phyloP scores from a whole-genome alignment of 2,113 vertebrate genomes.

The Xiphias gladius region DNA sequence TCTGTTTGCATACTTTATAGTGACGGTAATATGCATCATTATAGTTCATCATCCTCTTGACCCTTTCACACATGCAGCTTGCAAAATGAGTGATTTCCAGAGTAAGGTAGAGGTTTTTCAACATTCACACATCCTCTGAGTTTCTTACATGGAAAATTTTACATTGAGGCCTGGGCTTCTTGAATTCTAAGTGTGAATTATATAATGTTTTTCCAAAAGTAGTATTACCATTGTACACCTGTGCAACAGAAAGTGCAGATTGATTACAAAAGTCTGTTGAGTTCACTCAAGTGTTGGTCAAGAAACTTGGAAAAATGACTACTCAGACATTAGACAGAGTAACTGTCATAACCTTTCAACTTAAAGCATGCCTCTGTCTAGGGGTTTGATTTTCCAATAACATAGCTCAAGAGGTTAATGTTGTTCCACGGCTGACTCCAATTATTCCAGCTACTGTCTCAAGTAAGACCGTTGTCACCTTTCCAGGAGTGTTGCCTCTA shows the following conservation, averaged over 20 bases:
- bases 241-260: neutral
- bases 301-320: neutral
- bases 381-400: slow-evolving; percentile 16
- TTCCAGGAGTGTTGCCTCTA: neutral
- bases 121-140: no score
- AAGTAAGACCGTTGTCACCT: neutral
- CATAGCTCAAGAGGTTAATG: neutral
- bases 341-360: slow-evolving; percentile 19
- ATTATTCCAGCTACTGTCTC: neutral
- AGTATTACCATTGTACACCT: neutral
- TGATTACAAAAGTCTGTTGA: neutral
- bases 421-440: neutral
- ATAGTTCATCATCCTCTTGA: neutral
- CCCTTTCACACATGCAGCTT: neutral
- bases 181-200: no score
- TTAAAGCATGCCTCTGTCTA: slow-evolving; percentile 5
- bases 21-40: slow-evolving; percentile 5
- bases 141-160: neutral
- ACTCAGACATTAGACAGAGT: slow-evolving; percentile 6
- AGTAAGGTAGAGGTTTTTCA: neutral
- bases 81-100: neutral
- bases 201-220: neutral
- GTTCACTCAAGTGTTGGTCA: neutral
- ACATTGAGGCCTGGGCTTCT: neutral
- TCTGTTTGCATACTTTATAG: neutral